Conservation (phyloP, 2,113 vertebrate genomes). For the Puntigrus tetrazona region DNA sequence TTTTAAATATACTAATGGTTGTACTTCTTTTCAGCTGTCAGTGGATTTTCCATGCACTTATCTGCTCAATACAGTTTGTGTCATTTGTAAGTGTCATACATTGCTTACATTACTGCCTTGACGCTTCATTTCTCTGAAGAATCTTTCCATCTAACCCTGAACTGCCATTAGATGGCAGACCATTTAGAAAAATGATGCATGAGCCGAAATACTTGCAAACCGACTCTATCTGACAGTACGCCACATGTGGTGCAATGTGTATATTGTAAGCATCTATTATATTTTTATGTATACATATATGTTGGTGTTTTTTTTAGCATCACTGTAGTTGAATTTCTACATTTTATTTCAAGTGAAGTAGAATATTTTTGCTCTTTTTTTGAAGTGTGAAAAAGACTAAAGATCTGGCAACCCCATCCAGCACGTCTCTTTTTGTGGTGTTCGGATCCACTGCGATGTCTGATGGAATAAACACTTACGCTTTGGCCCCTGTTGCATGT, state of each 20-base stretch:
- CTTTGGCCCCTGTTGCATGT: slow-evolving; percentile 2
- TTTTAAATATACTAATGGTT: slow-evolving; percentile 3
- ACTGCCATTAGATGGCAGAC: slow-evolving; percentile 27
- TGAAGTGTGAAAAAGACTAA: neutral
- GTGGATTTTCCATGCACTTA: slow-evolving; percentile 37
- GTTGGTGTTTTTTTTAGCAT: neutral
- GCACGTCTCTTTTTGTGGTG: neutral
- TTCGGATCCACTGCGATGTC: neutral
- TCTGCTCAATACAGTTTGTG: slow-evolving; percentile 39
- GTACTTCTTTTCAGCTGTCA: slow-evolving; percentile 44
- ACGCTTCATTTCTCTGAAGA: slow-evolving; percentile 41
- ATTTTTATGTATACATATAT: neutral
- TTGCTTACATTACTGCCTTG: slow-evolving; percentile 25
- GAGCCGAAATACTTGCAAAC: slow-evolving; percentile 19
- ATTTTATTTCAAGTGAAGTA: neutral
- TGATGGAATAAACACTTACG: slow-evolving; percentile 34
- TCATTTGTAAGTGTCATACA: slow-evolving; percentile 33
- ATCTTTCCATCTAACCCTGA: slow-evolving; percentile 45
- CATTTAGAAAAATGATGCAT: slow-evolving; percentile 47
- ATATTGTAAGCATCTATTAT: neutral
- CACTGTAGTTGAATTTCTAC: neutral
- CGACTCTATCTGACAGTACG: neutral
- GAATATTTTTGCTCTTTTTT: neutral
- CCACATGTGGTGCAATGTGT: neutral
- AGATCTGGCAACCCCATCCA: neutral